These are phyloP conservation scores for Pelusios castaneus DNA, from an alignment of 2,113 vertebrate genomes.

Conservation along the genomic window DNA sequence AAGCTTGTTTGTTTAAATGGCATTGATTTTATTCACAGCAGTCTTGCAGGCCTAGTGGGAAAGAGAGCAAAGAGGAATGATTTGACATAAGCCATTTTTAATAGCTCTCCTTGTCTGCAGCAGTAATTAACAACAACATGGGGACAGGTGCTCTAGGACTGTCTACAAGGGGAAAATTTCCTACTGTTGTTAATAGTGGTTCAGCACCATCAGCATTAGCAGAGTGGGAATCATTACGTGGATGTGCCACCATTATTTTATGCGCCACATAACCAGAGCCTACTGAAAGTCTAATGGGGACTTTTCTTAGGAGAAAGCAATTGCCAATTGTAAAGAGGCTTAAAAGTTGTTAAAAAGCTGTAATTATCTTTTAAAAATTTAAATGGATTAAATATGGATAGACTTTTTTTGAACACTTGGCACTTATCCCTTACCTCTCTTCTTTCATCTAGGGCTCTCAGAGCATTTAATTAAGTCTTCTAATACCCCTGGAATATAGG, in stretches of 20 bases:
- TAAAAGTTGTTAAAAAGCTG: not conserved
- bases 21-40: not conserved
- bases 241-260: not conserved
- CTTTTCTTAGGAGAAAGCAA: not conserved
- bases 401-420: not conserved
- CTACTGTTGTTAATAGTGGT: not conserved
- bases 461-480: not conserved
- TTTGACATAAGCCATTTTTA: not conserved
- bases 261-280: not conserved
- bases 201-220: not conserved
- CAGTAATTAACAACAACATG: not conserved
- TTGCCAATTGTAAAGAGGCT: not conserved
- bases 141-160: not conserved
- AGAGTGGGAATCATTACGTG: not conserved
- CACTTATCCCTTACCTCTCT: not conserved
- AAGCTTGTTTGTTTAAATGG: not conserved
- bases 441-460: not conserved
- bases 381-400: not conserved
- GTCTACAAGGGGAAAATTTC: not conserved
- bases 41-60: not conserved
- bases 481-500: not conserved
- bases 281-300: not conserved
- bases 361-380: not conserved
- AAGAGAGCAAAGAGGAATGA: not conserved
- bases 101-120: not conserved